These are phyloP conservation scores for Thymelicus lineola DNA, from an alignment of 2,888 invertebrate genomes.

Conservation along the genomic window DNA sequence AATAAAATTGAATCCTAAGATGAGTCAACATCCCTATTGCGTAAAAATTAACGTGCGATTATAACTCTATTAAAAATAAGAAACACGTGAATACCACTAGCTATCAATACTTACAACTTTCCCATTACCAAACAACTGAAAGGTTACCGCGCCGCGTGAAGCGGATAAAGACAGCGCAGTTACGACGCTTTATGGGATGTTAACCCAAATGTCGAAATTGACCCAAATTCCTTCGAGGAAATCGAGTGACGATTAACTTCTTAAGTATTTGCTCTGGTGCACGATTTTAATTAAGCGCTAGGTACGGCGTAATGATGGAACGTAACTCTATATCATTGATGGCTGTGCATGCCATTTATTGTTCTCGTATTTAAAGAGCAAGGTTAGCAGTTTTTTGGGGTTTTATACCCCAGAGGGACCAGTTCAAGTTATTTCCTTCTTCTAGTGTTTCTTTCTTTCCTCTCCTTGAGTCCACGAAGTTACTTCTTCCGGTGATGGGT, in stretches of 20 bases:
- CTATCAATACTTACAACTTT: not conserved
- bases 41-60: too few species aligned
- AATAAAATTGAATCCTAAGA: too few species aligned
- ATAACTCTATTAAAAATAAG: too few species aligned
- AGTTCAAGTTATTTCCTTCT: too few species aligned
- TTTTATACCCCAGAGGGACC: too few species aligned
- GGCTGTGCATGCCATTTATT: not conserved
- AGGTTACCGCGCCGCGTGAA: constrained; percentile 26
- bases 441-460: too few species aligned
- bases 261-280: constrained; percentile 7
- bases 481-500: too few species aligned
- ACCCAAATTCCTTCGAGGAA: constrained; percentile 26
- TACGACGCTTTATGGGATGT: constrained; percentile 28
- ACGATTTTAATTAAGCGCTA: constrained; percentile 17
- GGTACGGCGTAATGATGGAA: not conserved
- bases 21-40: too few species aligned
- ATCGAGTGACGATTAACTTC: constrained; percentile 18
- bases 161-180: constrained; percentile 24
- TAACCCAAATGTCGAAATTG: constrained; percentile 36
- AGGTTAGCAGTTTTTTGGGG: too few species aligned
- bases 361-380: too few species aligned
- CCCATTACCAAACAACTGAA: constrained; percentile 11
- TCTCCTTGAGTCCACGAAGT: too few species aligned
- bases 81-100: too few species aligned
- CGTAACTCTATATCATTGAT: not conserved